Conservation (phyloP, 2,888 invertebrate species). For the Acanthopleura granulata region DNA sequence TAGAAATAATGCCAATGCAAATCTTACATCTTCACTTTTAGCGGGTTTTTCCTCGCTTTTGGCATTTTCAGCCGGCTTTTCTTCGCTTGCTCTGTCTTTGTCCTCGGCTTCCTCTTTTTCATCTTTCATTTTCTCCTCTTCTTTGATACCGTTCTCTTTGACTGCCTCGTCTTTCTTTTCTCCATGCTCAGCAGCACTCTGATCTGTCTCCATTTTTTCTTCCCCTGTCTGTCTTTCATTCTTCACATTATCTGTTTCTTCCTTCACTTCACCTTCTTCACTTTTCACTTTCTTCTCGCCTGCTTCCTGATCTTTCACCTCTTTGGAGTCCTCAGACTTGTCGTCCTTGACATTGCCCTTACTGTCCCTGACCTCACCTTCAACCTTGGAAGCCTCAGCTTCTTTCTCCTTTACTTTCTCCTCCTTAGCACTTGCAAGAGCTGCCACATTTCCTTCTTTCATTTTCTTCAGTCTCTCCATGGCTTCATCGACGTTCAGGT, state of each 20-base stretch:
- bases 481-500: conserved; percentile 59
- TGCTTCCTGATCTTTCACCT: conserved; percentile 38
- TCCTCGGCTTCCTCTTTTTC: conserved; percentile 32
- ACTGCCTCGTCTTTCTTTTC: not conserved
- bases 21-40: too few relatives aligned
- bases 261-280: conserved; percentile 28
- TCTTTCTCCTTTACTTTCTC: conserved; percentile 26
- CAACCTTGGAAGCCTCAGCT: conserved; percentile 28
- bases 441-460: not conserved
- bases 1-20: too few relatives aligned
- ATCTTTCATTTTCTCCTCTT: conserved; percentile 31
- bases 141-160: conserved; percentile 10
- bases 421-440: conserved; percentile 21
- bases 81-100: conserved; percentile 60
- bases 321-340: conserved; percentile 41
- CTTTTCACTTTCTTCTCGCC: conserved; percentile 51
- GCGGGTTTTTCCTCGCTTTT: too few relatives aligned
- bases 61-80: not conserved
- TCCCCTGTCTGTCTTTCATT: conserved; percentile 21
- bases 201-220: conserved; percentile 30
- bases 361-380: not conserved
- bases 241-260: conserved; percentile 22
- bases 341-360: conserved; percentile 40
- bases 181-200: conserved; percentile 14
- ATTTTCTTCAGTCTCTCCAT: conserved; percentile 75